Base-by-base conservation (phyloP, 2,888 invertebrate species). In the Campopleginae sp. region DNA sequence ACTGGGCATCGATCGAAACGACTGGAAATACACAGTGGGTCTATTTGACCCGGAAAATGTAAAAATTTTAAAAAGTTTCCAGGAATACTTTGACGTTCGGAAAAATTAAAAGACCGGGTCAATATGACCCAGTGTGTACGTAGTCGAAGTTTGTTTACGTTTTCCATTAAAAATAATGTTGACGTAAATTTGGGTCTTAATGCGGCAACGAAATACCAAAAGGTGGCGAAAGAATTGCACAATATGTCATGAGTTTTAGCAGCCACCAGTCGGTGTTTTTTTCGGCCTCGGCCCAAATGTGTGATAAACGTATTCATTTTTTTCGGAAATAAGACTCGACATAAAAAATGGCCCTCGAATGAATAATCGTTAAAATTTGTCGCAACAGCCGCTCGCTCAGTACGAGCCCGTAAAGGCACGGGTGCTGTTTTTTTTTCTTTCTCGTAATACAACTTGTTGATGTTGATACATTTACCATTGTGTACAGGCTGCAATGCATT, bases 391-490 rank as follows among this genome's bases (percentile, higher is more conserved):
- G 48, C 80, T 10, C 38, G 42, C 19, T 27, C 65, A 80, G 14
- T 65, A 42, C 23, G 6, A 38, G 63, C 23, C n/a, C 27, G 76
- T 23, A n/a, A 38, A 77, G 27, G 38, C 58, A 19, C 38, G n/a
- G 33, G 17, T 44, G 23, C 46, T 33, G 31, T 31, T 33, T 63
- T 63, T 46, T 38, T 46, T 14, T 63, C 14, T 31, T 51, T 71
- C 44, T 31, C 31, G 44, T 77, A 44, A 75, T 23, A 51, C 33
- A 17, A 70, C 74, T 70, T 42, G 79, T 51, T 46, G 74, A 61
- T 65, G 82, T 58, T 77, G 77, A 79, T 78, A 74, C 51, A 75
- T 83, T 79, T 42, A 51, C 61, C 51, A 74, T 74, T 75, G 74
- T 75, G 74, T 51, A 44, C 46, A 33, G 19, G 44, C 58, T 46